Evolutionary conservation across 1,140 invertebrate species (phyloP).

Genomic region (Bombus confusus): DNA sequence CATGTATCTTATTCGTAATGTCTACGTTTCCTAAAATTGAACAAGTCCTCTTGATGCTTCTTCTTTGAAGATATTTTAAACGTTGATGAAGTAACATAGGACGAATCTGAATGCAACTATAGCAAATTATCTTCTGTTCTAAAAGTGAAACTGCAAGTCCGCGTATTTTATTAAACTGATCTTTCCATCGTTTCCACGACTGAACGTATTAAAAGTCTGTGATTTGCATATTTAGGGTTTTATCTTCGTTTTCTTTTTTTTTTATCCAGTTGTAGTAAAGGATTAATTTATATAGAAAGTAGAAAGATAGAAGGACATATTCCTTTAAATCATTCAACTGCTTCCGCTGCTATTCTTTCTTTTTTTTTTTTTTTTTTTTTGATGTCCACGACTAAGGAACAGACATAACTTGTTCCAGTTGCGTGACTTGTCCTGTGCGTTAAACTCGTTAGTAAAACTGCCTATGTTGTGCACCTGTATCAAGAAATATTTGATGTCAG

Average conservation of each 20-base stretch:
- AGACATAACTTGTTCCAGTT: conserved; percentile 28
- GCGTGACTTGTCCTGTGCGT: conserved; percentile 30
- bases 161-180: background rate
- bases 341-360: background rate
- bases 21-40: no score
- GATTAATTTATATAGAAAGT: conserved; percentile 33
- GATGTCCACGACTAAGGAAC: background rate
- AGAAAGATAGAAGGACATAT: conserved; percentile 12
- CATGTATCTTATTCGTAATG: no score
- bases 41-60: no score
- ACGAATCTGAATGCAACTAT: no score
- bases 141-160: background rate
- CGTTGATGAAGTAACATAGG: background rate
- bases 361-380: background rate
- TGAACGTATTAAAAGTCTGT: background rate
- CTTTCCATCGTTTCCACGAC: background rate
- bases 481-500: conserved; percentile 27
- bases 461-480: conserved; percentile 14
- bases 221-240: conserved; percentile 1
- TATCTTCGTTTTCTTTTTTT: background rate
- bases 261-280: background rate
- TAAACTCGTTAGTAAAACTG: conserved; percentile 33
- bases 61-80: background rate
- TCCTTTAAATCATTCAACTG: conserved; percentile 26
- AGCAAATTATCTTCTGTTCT: background rate